These are phyloP conservation scores for Thymelicus lineola DNA, from an alignment of 2,888 invertebrate species.

Conservation along the genomic window DNA sequence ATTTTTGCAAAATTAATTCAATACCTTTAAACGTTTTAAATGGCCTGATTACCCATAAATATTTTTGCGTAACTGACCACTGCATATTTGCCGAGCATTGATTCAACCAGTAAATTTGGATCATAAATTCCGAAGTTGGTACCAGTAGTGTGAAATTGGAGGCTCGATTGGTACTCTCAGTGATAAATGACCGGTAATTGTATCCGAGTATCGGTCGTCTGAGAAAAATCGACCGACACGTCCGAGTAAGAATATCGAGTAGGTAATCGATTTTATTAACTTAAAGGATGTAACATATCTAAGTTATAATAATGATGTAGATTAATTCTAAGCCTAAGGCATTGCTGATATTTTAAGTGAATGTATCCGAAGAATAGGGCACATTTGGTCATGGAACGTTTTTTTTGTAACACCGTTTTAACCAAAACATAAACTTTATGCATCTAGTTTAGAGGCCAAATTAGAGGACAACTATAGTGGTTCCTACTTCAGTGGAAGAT, in stretches of 20 bases:
- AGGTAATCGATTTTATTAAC: conserved; percentile 45
- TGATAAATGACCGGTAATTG: conserved; percentile 69
- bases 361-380: too few species aligned
- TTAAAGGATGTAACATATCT: conserved; percentile 31
- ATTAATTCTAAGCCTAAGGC: too few species aligned
- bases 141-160: conserved; percentile 35
- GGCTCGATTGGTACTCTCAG: conserved; percentile 18
- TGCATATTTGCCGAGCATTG: conserved; percentile 28
- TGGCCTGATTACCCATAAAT: background rate
- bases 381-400: too few species aligned
- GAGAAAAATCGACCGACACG: conserved; percentile 58
- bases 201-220: conserved; percentile 63
- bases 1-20: too few species aligned
- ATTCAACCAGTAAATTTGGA: conserved; percentile 35
- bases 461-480: too few species aligned
- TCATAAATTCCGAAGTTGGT: conserved; percentile 36
- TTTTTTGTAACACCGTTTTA: too few species aligned
- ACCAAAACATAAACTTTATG: too few species aligned
- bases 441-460: too few species aligned
- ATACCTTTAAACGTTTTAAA: background rate
- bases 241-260: conserved; percentile 39
- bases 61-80: background rate
- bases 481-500: too few species aligned
- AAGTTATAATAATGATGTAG: background rate
- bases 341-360: too few species aligned